These are phyloP conservation scores for Brachionus koreanus DNA, from an alignment of 1,140 invertebrate genomes.

Conservation along the genomic window DNA sequence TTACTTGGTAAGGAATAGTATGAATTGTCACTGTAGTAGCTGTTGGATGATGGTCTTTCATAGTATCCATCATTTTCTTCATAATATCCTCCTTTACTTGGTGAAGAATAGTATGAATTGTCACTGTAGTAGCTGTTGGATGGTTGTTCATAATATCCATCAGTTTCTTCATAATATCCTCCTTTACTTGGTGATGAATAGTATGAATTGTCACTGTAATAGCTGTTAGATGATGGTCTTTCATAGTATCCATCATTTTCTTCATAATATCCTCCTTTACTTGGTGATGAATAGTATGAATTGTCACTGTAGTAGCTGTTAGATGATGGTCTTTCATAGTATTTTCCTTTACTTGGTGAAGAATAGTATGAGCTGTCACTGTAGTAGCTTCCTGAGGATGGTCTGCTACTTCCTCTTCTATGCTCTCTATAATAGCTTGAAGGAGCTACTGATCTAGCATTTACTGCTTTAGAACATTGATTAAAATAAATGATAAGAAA, in stretches of 20 bases:
- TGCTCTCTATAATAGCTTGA: background rate
- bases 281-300: too few species aligned
- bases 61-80: background rate
- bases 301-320: too few species aligned
- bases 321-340: too few species aligned
- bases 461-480: background rate
- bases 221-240: too few species aligned
- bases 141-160: background rate
- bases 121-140: background rate
- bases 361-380: background rate
- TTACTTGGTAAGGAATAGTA: background rate
- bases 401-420: background rate
- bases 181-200: background rate
- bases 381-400: background rate
- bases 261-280: background rate
- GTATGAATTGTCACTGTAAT: background rate
- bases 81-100: background rate
- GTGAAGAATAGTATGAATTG: background rate
- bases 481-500: background rate
- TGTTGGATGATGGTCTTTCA: too few species aligned
- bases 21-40: background rate
- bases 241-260: background rate
- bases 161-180: background rate
- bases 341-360: background rate
- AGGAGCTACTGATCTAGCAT: background rate